Percentiles rank a stretch among this genome's conserved stretches.
Conservation (phyloP, 2,797 vertebrate genomes). For the Emydoidea blandingii region DNA sequence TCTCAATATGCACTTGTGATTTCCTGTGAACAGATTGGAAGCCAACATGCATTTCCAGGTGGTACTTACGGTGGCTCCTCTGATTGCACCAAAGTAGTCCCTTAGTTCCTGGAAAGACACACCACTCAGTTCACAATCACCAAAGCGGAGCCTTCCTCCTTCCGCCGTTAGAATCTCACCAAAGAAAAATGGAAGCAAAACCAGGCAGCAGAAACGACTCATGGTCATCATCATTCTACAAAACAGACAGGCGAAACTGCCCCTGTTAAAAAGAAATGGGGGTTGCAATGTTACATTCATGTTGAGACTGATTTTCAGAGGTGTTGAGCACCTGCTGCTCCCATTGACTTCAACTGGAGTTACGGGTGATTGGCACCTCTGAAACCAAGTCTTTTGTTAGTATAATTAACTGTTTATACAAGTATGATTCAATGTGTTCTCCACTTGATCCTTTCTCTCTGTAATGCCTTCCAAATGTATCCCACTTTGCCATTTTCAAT, state of each 20-base stretch:
- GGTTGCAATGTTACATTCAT: not conserved
- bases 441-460: not conserved
- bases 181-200: slow-evolving; percentile 48
- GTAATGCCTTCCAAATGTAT: not conserved
- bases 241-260: not conserved
- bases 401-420: not conserved
- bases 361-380: not conserved
- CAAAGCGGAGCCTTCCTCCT: slow-evolving; percentile 36
- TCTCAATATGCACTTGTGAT: not conserved
- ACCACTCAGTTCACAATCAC: slow-evolving; percentile 50
- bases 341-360: not conserved
- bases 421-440: not conserved
- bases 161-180: not conserved
- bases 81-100: slow-evolving; percentile 44
- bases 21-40: not conserved
- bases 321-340: not conserved
- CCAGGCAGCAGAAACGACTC: slow-evolving; percentile 13
- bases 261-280: not conserved
- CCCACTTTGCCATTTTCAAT: not conserved
- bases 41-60: not conserved
- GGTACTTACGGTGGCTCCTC: slow-evolving; percentile 60
- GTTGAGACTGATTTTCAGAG: not conserved
- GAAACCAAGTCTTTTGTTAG: not conserved
- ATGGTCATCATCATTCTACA: not conserved
- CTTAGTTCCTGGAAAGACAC: slow-evolving; percentile 45